Conservation (phyloP, 2,797 vertebrate genomes). For the Poecilia picta region DNA sequence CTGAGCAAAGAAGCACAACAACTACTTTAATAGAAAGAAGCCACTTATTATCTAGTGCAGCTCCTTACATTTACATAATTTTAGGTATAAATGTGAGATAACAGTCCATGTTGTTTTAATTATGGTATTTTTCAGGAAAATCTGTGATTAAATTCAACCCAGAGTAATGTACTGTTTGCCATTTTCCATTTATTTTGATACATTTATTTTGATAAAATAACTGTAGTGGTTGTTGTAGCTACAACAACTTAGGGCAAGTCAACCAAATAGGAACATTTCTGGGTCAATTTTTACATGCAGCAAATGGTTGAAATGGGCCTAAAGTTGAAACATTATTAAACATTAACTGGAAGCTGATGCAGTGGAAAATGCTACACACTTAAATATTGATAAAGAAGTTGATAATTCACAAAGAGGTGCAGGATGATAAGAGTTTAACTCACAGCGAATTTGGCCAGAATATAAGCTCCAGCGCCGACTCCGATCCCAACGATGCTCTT, state of each 20-base stretch:
- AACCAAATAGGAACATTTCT: neutral
- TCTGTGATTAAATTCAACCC: neutral
- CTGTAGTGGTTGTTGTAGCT: neutral
- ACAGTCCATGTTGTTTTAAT: neutral
- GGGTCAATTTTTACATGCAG: neutral
- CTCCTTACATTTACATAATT: neutral
- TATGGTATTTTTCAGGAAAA: neutral
- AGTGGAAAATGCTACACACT: neutral
- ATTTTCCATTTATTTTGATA: neutral
- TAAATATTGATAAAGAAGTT: neutral
- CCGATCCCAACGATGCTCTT: constrained; percentile 96
- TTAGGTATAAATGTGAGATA: neutral
- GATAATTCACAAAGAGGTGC: neutral
- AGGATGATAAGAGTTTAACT: constrained; percentile 64
- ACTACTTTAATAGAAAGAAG: neutral
- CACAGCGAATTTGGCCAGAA: constrained; percentile 96
- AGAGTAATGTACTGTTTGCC: neutral
- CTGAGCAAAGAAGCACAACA: constrained; percentile 64
- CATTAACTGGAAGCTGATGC: neutral
- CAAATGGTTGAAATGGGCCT: neutral
- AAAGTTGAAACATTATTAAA: no score
- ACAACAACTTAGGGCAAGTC: neutral
- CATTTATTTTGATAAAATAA: neutral
- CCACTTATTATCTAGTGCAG: neutral
- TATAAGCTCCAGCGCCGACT: constrained; percentile 94